Base-by-base conservation (phyloP, 1,140 invertebrate species). In the Drosophila tsacasi region DNA sequence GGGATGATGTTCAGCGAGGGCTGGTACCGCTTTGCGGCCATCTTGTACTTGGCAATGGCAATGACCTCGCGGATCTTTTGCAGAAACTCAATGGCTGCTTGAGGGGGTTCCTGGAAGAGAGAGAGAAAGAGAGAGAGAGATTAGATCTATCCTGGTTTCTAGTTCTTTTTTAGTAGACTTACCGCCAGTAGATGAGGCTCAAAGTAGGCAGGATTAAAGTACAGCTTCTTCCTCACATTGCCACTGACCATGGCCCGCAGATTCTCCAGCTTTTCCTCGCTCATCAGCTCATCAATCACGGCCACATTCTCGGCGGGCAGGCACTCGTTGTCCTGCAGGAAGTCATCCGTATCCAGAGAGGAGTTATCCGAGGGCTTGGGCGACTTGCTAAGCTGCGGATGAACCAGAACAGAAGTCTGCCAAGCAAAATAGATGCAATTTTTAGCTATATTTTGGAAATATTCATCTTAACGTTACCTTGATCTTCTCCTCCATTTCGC, bases 171-270 rank as follows among this genome's bases (percentile, higher is more conserved):
- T 17, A 5, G 0, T 4, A 21, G 13, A 94, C 94, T 95, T 94
- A 97, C 97, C 93, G 96, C 93, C 80, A 98, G 93, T 27, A 97
- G 87, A 85, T 98, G 96, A 44, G 96, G 96, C 87, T 98, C 97
- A 84, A 98, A 97, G 86, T 97, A 97, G 4, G 97, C 96, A 2
- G 97, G 97, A 93, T 97, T 97, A 79, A 98, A 97, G 84, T 97
- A 97, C 0, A 97, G 93, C 83, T 97, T 97, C 67, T 96, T 95
- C 60, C 96, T 94, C 10, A 96, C 95, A 62, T 94, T 95, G 10
- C 95, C 94, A 76, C 94, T 94, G 21, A 94, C 94, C 68, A 96
- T 95, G 52, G 95, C 94, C 74, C 94, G 93, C 3, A 95, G 93
- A 54, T 94, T 94, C 77, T 96, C 95, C 58, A 95, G 92, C 54